These are phyloP conservation scores for Drosophila biarmipes DNA, from an alignment of 1,140 invertebrate genomes.

Conservation along the genomic window DNA sequence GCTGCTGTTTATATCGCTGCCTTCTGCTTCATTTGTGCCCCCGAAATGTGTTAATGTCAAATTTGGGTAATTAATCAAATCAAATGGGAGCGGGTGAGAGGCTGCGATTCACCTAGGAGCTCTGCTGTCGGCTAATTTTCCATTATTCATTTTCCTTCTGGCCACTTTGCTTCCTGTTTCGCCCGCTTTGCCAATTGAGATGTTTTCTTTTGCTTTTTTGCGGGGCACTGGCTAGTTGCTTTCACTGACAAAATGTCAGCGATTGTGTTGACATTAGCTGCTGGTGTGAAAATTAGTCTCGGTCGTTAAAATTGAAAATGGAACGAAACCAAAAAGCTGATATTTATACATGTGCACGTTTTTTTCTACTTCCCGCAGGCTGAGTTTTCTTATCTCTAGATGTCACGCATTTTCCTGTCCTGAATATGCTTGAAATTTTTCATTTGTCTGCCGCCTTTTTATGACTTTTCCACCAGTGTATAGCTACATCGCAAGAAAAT, in stretches of 20 bases:
- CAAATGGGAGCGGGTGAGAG: constrained; percentile 23
- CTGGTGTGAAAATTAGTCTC: constrained; percentile 46
- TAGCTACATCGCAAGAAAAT: constrained; percentile 15
- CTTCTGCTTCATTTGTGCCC: constrained; percentile 75
- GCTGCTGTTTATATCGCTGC: constrained; percentile 57
- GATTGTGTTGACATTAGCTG: constrained; percentile 33
- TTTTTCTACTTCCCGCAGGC: neutral
- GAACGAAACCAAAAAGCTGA: constrained; percentile 5
- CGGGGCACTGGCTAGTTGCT: constrained; percentile 24
- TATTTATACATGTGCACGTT: constrained; percentile 18
- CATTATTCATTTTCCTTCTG: constrained; percentile 51
- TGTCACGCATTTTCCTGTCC: constrained; percentile 27
- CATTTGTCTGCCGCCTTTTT: constrained; percentile 35
- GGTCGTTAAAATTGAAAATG: constrained; percentile 27
- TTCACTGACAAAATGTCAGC: constrained; percentile 44
- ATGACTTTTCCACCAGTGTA: constrained; percentile 29
- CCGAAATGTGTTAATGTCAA: constrained; percentile 73
- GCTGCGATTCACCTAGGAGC: constrained; percentile 2
- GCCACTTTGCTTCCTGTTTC: constrained; percentile 49
- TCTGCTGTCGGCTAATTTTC: constrained; percentile 48
- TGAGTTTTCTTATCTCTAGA: constrained; percentile 25
- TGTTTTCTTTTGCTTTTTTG: constrained; percentile 9
- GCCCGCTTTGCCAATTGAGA: constrained; percentile 34
- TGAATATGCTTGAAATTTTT: constrained; percentile 24
- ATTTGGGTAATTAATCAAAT: constrained; percentile 75